Conservation (phyloP, 2,113 vertebrate species). For the Hiodon alosoides region DNA sequence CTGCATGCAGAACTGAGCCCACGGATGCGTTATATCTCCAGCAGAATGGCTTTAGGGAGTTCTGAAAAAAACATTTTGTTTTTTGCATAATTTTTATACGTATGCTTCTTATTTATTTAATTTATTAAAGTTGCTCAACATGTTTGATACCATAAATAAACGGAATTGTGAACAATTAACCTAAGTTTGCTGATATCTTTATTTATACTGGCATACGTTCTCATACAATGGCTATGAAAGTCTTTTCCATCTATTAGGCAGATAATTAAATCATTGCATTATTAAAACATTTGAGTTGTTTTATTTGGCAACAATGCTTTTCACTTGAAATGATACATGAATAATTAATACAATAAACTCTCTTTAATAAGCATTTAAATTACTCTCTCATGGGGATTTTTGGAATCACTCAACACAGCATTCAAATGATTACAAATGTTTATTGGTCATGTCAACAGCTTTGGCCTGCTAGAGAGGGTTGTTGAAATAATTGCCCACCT, state of each 20-base stretch:
- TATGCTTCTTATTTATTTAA: slow-evolving; percentile 46
- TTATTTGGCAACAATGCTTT: background rate
- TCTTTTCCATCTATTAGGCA: too few relatives aligned
- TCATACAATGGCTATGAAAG: too few relatives aligned
- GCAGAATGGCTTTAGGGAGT: slow-evolving; percentile 45
- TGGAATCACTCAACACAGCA: slow-evolving; percentile 13
- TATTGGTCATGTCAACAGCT: slow-evolving; percentile 29
- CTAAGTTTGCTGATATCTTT: background rate
- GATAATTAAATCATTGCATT: too few relatives aligned
- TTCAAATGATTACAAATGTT: slow-evolving; percentile 29
- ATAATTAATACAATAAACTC: too few relatives aligned
- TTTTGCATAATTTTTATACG: slow-evolving; percentile 15
- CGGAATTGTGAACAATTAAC: slow-evolving; percentile 15
- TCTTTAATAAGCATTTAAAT: background rate
- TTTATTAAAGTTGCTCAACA: slow-evolving; percentile 10
- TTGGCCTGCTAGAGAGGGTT: background rate
- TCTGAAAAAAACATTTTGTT: slow-evolving; percentile 14
- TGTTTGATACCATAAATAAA: slow-evolving; percentile 1
- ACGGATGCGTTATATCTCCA: slow-evolving; percentile 52
- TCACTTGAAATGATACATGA: background rate
- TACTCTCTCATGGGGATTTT: background rate
- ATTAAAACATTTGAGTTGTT: background rate
- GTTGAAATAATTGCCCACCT: slow-evolving; percentile 12
- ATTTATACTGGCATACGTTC: background rate
- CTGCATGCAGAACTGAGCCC: slow-evolving; percentile 56